Evolutionary conservation across 2,113 vertebrate genomes (phyloP).

Genomic region (Cavia aperea): DNA sequence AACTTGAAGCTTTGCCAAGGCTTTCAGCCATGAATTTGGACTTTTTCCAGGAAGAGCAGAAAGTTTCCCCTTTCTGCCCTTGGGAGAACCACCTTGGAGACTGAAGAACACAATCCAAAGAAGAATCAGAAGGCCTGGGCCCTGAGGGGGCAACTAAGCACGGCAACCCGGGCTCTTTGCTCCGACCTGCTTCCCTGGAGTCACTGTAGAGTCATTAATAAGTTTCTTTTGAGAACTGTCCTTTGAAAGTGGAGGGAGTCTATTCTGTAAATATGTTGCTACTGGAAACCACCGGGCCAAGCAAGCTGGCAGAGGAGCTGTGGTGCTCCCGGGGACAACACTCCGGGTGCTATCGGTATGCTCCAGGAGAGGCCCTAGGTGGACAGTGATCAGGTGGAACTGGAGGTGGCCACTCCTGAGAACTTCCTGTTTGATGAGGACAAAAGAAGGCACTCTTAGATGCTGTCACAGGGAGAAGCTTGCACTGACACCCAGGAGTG

Average conservation of each 20-base stretch:
- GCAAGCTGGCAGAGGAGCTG: neutral
- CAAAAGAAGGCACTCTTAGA: neutral
- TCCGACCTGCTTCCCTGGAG: neutral
- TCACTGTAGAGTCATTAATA: neutral
- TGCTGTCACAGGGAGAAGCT: neutral
- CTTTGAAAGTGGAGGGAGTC: conserved; percentile 5
- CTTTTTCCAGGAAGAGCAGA: conserved; percentile 4
- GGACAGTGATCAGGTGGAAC: neutral
- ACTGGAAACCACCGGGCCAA: conserved; percentile 1
- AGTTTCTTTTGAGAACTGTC: neutral
- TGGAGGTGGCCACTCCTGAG: neutral
- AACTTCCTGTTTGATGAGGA: neutral
- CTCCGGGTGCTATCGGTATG: neutral
- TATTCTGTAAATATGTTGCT: neutral
- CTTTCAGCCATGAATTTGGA: neutral
- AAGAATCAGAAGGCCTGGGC: neutral
- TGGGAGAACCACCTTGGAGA: conserved; percentile 15
- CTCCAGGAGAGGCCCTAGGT: neutral
- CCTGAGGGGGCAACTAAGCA: neutral
- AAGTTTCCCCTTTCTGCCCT: neutral
- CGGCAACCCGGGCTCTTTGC: neutral
- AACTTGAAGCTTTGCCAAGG: neutral
- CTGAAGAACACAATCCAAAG: neutral
- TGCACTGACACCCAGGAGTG: neutral
- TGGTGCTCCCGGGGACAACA: neutral